Evolutionary conservation across 1,140 invertebrate species (phyloP), one percentile per base, ranked within the genome.

Genomic region (Diabrotica virgifera): DNA sequence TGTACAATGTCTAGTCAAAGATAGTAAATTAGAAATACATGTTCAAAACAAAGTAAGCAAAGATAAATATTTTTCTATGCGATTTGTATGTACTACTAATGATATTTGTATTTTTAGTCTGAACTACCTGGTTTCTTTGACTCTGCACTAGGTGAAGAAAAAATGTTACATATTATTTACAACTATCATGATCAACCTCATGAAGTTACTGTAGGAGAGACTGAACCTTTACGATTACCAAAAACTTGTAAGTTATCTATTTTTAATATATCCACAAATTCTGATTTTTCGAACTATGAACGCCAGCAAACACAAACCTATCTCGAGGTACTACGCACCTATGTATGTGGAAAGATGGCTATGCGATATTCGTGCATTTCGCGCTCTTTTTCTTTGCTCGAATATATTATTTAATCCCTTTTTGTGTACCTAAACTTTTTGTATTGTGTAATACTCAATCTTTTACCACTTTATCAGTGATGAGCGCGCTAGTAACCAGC

Each of bases 71-170:
- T 10, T 10, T 46, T 46, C 11, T 46, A 2, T 5, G 4, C 6
- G 5, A 10, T 46, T n/a, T 10, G n/a, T n/a, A 46, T 6, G 0
- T 10, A n/a, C 40, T 46, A 46, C 4, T 10, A 10, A 46, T 46
- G 3, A 10, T 10, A 59, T 63, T 54, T 53, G 46, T 57, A 69
- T 56, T 85, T 86, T 53, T 80, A 99, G 96, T 90, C 90, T 76
- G 92, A 97, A 77, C 80, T 99, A 58, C 92, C 96, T 40, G 97
- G 97, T 36, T 99, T 99, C 80, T 99, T 93, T 80, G 97, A 99
- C 80, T 95, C 96, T 0, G 95, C 94, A 76, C 86, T 96, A 12
- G 94, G 95, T 5, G 95, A 98, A 70, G 90, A 94, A 6, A 99
- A 99, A 79, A 86, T 86, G 65, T 80, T 99, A 35, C 86, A 89